Percentiles rank a stretch among this genome's conserved stretches.
These are phyloP conservation scores for Norana najaformis DNA, from an alignment of 2,888 invertebrate species.

Conservation along the genomic window DNA sequence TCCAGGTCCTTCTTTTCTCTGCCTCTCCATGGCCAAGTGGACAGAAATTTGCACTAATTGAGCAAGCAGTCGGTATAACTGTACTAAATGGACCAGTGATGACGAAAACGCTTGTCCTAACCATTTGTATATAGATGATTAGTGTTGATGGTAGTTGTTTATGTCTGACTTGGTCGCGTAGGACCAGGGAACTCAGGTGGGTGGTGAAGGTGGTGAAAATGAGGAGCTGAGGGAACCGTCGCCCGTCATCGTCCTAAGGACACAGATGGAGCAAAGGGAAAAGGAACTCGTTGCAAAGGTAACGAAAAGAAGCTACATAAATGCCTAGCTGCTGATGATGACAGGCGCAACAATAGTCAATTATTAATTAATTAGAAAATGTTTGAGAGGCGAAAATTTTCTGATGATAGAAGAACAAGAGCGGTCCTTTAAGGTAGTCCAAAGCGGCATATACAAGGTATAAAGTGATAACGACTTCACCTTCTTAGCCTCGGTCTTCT, in stretches of 20 bases:
- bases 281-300: slow-evolving; percentile 3
- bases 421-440: too few relatives aligned
- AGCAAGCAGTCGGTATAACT: too few relatives aligned
- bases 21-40: too few relatives aligned
- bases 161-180: not conserved
- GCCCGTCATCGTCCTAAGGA: not conserved
- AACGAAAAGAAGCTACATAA: not conserved
- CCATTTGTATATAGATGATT: not conserved
- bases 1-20: too few relatives aligned
- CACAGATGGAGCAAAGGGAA: slow-evolving; percentile 18
- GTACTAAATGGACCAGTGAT: not conserved
- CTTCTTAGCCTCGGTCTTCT: too few relatives aligned
- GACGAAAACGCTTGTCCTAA: not conserved
- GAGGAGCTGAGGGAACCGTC: not conserved
- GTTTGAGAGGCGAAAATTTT: too few relatives aligned
- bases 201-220: not conserved
- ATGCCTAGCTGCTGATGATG: not conserved
- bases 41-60: too few relatives aligned
- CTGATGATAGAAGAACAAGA: too few relatives aligned
- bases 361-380: too few relatives aligned
- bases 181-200: slow-evolving; percentile 9
- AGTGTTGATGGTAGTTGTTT: not conserved
- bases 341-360: not conserved
- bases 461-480: too few relatives aligned
- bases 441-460: too few relatives aligned